These are phyloP conservation scores for Orientallactaga bullata DNA, from an alignment of 2,113 vertebrate species.

Conservation along the genomic window DNA sequence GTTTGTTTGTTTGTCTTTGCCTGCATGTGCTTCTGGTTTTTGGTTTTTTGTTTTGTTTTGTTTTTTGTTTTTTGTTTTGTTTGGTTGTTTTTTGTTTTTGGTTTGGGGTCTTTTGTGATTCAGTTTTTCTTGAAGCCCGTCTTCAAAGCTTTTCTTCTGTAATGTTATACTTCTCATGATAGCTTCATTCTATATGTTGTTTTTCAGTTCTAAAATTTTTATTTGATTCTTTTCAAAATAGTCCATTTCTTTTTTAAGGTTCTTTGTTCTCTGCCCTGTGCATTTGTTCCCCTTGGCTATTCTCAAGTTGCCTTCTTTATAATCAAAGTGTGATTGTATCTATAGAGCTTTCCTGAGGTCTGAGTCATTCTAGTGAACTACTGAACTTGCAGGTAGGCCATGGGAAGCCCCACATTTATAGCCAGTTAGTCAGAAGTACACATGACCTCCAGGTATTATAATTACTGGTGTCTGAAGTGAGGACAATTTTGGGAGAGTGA, in stretches of 20 bases:
- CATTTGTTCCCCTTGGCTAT: background rate
- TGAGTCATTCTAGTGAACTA: background rate
- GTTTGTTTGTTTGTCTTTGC: background rate
- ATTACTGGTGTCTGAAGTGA: background rate
- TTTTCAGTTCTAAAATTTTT: background rate
- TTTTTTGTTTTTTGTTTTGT: background rate
- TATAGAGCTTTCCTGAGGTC: background rate
- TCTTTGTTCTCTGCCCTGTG: background rate
- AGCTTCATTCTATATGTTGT: background rate
- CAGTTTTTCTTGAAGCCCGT: background rate
- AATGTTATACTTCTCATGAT: background rate
- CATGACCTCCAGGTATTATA: background rate
- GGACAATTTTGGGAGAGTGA: background rate
- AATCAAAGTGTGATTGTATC: background rate
- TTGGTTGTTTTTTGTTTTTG: no score
- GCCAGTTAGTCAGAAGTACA: background rate
- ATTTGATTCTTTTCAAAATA: background rate
- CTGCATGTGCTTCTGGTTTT: no score
- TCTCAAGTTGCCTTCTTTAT: background rate
- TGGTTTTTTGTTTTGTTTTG: background rate
- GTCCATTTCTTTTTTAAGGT: background rate
- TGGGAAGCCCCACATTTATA: background rate
- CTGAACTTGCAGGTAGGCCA: background rate
- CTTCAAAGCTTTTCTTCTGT: conserved; percentile 8
- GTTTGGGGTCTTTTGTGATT: background rate